Evolutionary conservation across 2,113 vertebrate genomes (phyloP), one percentile per base, ranked within the genome.

Genomic region (Oophaga pumilio): DNA sequence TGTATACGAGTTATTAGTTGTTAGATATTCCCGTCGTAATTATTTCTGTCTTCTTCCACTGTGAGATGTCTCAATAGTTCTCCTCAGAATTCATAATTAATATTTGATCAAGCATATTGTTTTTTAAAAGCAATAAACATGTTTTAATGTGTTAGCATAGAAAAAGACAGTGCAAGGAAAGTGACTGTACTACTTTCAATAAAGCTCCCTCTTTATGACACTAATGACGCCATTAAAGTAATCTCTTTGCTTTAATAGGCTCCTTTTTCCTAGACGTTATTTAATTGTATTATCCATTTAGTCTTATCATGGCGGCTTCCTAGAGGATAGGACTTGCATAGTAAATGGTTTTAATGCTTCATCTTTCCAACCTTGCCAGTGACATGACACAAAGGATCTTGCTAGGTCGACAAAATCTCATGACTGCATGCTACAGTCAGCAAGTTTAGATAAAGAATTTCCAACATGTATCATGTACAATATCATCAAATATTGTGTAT

Each of bases 241-340:
- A 66, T 86, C 74, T 66, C 56, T 59, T 43, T 53, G 60, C 73
- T 86, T 74, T 85, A 76, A 85, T 77, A 62, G 73, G 73, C 77
- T 77, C 57, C 71, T 64, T 85, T 85, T 85, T 64, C 20, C 73
- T 85, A 77, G 73, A 74, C 57, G 59, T 86, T 86, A 86, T 79
- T 86, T 79, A 78, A 86, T 86, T 86, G 76, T 79, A 68, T 86
- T 79, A 86, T 86, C 43, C 76, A 79, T 79, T 85, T 79, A 50
- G 49, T 78, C 68, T 79, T 66, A 56, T 86, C 43, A 68, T 53
- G 57, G 76, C 74, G 78, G 59, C 53, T 66, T 77, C 74, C 66
- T 60, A 8, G 43, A 79, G 59, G 85, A 43, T 49, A 78, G 1
- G 73, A 8, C 82, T 24, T 57, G 71, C 57, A 85, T 85, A 64